phyloP scores from a whole-genome alignment of 2,113 vertebrate species.

The Sylvilagus bachmani region DNA sequence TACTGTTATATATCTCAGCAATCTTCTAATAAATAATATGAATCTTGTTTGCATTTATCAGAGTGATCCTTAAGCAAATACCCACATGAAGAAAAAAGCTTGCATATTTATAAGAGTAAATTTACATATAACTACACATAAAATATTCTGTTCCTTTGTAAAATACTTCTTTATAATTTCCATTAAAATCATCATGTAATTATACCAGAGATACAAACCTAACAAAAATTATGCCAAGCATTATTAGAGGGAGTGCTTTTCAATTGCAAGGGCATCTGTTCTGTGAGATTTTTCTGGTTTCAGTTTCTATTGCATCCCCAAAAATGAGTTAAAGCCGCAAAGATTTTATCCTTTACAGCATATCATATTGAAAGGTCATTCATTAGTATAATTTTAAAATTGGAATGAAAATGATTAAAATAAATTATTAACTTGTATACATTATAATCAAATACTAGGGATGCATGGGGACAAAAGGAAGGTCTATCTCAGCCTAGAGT shows the following conservation, averaged over 20 bases:
- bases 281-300: conserved; percentile 82
- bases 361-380: conserved; percentile 50
- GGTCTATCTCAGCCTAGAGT: not conserved
- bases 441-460: conserved; percentile 45
- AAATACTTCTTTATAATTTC: conserved; percentile 86
- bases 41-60: conserved; percentile 85
- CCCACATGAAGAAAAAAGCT: conserved; percentile 76
- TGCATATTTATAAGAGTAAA: conserved; percentile 84
- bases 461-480: not conserved
- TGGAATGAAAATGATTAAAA: conserved; percentile 36
- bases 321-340: conserved; percentile 25
- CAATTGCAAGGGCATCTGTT: conserved; percentile 84
- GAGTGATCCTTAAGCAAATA: conserved; percentile 83
- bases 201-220: conserved; percentile 86
- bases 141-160: conserved; percentile 85
- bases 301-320: conserved; percentile 68
- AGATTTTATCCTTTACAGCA: conserved; percentile 58
- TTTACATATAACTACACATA: conserved; percentile 85
- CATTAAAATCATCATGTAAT: conserved; percentile 87
- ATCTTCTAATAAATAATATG: conserved; percentile 87
- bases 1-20: conserved; percentile 84
- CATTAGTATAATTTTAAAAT: conserved; percentile 50
- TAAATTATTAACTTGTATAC: not conserved
- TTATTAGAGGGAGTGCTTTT: conserved; percentile 84
- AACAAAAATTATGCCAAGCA: conserved; percentile 85